phyloP scores from a whole-genome alignment of 1,140 invertebrate genomes.

The Potamilus streckersoni region DNA sequence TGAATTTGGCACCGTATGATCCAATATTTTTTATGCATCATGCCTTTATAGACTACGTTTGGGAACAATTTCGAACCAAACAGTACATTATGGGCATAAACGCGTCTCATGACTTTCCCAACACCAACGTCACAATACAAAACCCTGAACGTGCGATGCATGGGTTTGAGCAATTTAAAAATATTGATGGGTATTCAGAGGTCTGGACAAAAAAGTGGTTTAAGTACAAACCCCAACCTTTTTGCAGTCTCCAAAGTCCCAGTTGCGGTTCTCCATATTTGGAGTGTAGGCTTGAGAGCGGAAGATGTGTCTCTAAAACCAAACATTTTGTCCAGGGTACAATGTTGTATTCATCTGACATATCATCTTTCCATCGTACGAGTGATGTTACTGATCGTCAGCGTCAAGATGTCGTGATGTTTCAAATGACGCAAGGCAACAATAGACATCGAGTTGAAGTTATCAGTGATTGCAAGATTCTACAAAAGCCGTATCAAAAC shows the following conservation, averaged over 20 bases:
- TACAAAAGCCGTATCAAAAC: no score
- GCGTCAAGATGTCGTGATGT: no score
- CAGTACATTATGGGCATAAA: slow-evolving; percentile 4
- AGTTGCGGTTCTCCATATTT: no score
- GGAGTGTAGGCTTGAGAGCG: no score
- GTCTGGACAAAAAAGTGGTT: slow-evolving; percentile 23
- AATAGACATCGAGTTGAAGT: no score
- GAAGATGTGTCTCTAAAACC: no score
- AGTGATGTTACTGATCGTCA: no score
- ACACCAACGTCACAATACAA: background rate
- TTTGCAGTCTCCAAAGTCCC: background rate
- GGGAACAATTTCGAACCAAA: slow-evolving; percentile 22
- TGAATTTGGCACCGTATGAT: slow-evolving; percentile 17
- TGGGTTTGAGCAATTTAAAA: slow-evolving; percentile 14
- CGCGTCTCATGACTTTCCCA: background rate
- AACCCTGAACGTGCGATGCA: slow-evolving; percentile 16
- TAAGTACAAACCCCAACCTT: slow-evolving; percentile 20
- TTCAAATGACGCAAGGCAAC: no score
- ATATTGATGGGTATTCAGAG: slow-evolving; percentile 27
- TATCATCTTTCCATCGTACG: no score
- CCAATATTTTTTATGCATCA: slow-evolving; percentile 29
- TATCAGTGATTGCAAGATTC: no score
- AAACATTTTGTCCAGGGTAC: no score
- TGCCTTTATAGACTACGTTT: slow-evolving; percentile 28
- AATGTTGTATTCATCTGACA: no score